Evolutionary conservation across 2,797 vertebrate genomes (phyloP).

Genomic region (Thaleichthys pacificus): DNA sequence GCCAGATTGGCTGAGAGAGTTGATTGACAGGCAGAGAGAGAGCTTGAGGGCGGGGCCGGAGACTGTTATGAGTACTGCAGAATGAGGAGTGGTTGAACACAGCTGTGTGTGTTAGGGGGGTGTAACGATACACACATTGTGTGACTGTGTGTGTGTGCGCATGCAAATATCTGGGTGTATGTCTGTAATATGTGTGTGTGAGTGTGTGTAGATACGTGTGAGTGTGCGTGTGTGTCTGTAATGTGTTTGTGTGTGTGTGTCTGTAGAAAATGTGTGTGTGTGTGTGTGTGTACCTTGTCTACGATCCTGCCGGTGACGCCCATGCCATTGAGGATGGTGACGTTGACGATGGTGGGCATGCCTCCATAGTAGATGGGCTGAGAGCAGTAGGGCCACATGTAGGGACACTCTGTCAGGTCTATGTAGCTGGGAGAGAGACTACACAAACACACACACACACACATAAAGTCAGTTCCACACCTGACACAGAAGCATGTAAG

Average conservation of each 20-base stretch:
- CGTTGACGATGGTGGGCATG: constrained; percentile 96
- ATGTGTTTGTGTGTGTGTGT: background rate
- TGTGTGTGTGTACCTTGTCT: constrained; percentile 82
- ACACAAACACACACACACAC: constrained; percentile 18
- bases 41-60: background rate
- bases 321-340: constrained; percentile 98
- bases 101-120: background rate
- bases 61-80: no score
- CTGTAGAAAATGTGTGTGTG: background rate
- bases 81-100: background rate
- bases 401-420: constrained; percentile 95
- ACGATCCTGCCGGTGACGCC: constrained; percentile 94
- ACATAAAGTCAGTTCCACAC: background rate
- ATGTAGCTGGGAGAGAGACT: constrained; percentile 98
- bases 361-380: constrained; percentile 99
- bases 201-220: no score
- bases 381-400: constrained; percentile 99
- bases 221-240: background rate
- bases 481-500: background rate
- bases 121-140: background rate
- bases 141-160: background rate
- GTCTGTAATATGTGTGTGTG: no score
- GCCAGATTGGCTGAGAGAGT: constrained; percentile 90
- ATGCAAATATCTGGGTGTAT: background rate
- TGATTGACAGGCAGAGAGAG: background rate